Base-by-base conservation (phyloP, 2,113 vertebrate genomes). In the Dipodomys merriami region DNA sequence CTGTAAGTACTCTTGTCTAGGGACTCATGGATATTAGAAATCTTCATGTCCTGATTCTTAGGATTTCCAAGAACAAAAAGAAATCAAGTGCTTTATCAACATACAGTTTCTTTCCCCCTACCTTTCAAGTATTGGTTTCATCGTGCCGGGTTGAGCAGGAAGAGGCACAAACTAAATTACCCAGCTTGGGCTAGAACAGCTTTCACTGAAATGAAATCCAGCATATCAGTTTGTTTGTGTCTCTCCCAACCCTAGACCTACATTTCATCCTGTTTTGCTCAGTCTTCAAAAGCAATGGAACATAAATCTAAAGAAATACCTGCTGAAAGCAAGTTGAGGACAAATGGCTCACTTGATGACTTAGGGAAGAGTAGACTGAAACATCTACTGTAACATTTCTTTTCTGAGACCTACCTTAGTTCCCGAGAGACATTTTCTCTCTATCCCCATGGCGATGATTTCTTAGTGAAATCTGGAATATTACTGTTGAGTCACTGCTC, bases 271-370 rank as follows among this genome's bases (percentile, higher is more conserved):
- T 65, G 72, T 94, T 91, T n/a, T 57, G 83, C 8, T 82, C 29
- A 83, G 6, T 93, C 68, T 94, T 88, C 68, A 90, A 88, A 78
- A 91, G 23, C 27, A 76, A 72, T 23, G 8, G 25, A 81, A 79
- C 29, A 22, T 57, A 33, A 88, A 95, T 72, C 83, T 80, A 72
- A 92, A 30, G 19, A 65, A 82, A 81, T 71, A 1, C 0, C 33
- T 82, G 20, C 6, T 33, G 35, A 88, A 69, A 12, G n/a, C 69
- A 60, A 30, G 3, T 35, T 22, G 39, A 35, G 6, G 12, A 91
- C 44, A 72, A 53, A 90, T 25, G 3, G 1, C 76, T 88, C 71
- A 65, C 62, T 46, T 19, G 69, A 67, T 91, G 69, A 78, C 19
- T 49, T 25, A 29, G 30, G 69, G 60, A 90, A 46, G 0, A 46